These are phyloP conservation scores for Sebastes alutus DNA, from an alignment of 2,797 vertebrate genomes.

Conservation along the genomic window DNA sequence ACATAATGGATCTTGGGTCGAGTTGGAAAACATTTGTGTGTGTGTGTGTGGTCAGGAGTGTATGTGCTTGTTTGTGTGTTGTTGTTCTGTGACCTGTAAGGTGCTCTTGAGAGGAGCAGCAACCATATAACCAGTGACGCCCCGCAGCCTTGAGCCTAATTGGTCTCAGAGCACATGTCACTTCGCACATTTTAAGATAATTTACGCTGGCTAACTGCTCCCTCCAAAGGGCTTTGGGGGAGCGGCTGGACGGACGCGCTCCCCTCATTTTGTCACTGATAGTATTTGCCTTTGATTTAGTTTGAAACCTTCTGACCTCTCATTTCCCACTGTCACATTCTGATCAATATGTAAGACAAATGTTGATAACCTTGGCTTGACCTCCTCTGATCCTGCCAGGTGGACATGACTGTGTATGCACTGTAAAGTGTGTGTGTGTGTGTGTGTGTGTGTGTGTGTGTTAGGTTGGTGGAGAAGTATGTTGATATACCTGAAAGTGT, in stretches of 20 bases:
- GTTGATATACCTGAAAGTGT: background rate
- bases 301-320: conserved; percentile 62
- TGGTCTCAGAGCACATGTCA: conserved; percentile 56
- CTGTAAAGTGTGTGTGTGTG: background rate
- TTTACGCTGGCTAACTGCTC: conserved; percentile 46
- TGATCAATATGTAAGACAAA: conserved; percentile 79
- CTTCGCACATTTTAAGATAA: conserved; percentile 37
- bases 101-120: conserved; percentile 18
- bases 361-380: conserved; percentile 66
- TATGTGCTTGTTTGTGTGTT: conserved; percentile 13
- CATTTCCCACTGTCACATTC: conserved; percentile 52
- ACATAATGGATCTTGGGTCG: conserved; percentile 39
- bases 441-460: background rate
- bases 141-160: conserved; percentile 58
- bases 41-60: background rate
- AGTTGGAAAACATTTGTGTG: background rate
- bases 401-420: background rate
- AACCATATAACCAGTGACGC: conserved; percentile 33
- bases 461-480: background rate
- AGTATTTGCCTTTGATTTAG: conserved; percentile 71
- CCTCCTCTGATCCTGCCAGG: conserved; percentile 34
- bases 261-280: conserved; percentile 46
- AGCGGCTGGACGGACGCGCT: background rate
- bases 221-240: conserved; percentile 1
- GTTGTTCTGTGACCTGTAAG: conserved; percentile 28